Evolutionary conservation across 2,113 vertebrate genomes (phyloP).

Genomic region (Micromys minutus): DNA sequence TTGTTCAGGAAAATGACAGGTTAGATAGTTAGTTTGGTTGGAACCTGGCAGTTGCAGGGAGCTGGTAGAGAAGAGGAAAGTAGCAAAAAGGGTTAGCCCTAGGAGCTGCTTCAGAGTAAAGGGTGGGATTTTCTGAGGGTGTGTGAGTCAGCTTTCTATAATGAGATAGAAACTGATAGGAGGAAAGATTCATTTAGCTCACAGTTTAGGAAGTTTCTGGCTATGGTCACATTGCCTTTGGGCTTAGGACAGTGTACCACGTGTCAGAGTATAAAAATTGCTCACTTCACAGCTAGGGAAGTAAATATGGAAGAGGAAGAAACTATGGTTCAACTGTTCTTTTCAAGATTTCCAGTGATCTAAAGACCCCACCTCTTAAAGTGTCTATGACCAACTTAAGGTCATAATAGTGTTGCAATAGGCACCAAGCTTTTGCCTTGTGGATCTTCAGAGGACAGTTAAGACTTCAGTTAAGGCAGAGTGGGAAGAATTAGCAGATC

Average conservation of each 20-base stretch:
- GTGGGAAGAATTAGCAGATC: background rate
- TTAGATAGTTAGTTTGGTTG: background rate
- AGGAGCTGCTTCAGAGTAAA: background rate
- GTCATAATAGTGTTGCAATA: too few relatives aligned
- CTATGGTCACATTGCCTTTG: background rate
- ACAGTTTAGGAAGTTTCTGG: background rate
- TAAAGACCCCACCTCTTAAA: background rate
- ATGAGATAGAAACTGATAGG: background rate
- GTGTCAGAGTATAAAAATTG: background rate
- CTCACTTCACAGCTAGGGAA: background rate
- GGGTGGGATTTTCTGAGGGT: background rate
- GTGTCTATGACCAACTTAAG: background rate
- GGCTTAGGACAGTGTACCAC: background rate
- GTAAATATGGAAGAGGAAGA: background rate
- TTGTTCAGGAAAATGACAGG: background rate
- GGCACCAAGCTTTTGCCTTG: background rate
- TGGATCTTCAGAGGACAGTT: background rate
- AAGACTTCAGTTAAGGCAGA: background rate
- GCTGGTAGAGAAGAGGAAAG: background rate
- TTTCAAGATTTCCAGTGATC: background rate
- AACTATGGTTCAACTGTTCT: background rate
- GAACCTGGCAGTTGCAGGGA: background rate
- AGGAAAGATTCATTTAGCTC: background rate
- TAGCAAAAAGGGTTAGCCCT: background rate
- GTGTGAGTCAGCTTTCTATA: background rate